A percentile compares a stretch with the other conserved stretches of the same genome.
phyloP scores from a whole-genome alignment of 2,797 vertebrate species.

The Sebastes matsubarae region DNA sequence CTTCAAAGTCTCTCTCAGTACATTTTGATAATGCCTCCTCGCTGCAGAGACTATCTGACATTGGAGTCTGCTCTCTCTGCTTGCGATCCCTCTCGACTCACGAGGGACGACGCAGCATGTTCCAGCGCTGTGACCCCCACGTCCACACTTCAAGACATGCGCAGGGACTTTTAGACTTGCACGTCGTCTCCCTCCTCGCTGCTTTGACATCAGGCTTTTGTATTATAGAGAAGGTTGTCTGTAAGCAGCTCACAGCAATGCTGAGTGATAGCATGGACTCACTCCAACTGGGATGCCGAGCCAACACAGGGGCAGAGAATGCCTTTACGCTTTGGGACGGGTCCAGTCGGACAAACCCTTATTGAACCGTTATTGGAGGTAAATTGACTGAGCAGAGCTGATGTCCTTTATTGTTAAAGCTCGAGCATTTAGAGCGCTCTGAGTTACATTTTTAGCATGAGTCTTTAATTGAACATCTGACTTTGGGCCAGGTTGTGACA shows the following conservation, averaged over 20 bases:
- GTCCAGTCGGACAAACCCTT: conserved; percentile 19
- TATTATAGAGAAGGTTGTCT: conserved; percentile 52
- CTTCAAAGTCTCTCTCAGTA: conserved; percentile 16
- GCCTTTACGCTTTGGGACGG: conserved; percentile 13
- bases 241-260: conserved; percentile 35
- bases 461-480: not conserved
- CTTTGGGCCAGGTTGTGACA: not conserved
- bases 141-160: not conserved
- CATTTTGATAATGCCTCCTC: conserved; percentile 33
- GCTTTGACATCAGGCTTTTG: conserved; percentile 36
- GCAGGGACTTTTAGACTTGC: not conserved
- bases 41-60: conserved; percentile 48
- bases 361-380: conserved; percentile 16
- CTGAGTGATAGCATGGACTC: conserved; percentile 60
- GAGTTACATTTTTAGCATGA: not conserved
- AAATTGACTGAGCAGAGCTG: conserved; percentile 16
- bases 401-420: not conserved
- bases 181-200: not conserved
- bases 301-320: conserved; percentile 15
- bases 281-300: conserved; percentile 42
- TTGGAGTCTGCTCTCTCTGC: conserved; percentile 39
- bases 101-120: not conserved
- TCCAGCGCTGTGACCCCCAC: not conserved
- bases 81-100: not conserved
- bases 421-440: not conserved